A percentile compares a stretch with the other conserved stretches of the same genome.
Evolutionary conservation across 2,113 vertebrate species (phyloP).

Genomic region (Vulpes ferrilata): DNA sequence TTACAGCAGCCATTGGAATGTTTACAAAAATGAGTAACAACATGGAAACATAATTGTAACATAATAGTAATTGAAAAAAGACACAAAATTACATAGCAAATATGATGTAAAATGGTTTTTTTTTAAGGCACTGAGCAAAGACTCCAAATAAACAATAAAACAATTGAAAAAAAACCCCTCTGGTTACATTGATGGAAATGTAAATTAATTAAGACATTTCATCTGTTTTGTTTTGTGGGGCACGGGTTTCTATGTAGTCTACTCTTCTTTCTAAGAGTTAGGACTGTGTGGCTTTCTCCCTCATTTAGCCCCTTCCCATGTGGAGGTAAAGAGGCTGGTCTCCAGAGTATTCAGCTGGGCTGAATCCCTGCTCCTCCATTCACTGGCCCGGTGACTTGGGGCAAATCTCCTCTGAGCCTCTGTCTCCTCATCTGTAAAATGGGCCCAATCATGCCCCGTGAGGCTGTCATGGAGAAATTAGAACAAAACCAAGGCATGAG

Average conservation of each 20-base stretch:
- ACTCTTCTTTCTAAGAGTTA: neutral
- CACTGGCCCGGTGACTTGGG: too few species aligned
- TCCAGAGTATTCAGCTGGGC: neutral
- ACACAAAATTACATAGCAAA: neutral
- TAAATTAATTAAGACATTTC: neutral
- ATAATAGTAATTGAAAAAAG: neutral
- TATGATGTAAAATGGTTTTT: neutral
- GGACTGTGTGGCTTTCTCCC: neutral
- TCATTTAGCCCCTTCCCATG: neutral
- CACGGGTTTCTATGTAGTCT: neutral
- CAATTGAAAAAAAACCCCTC: neutral
- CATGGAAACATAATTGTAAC: neutral
- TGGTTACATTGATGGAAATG: neutral
- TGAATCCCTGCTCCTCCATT: rapidly evolving
- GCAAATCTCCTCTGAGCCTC: neutral
- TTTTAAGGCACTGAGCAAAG: neutral
- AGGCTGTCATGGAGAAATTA: neutral
- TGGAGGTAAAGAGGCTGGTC: neutral
- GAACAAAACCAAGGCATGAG: neutral
- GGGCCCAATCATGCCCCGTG: rapidly evolving
- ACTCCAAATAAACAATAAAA: neutral
- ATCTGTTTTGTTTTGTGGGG: neutral
- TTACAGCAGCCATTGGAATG: neutral
- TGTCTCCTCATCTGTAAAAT: neutral
- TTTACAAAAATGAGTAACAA: neutral